Evolutionary conservation across 2,888 invertebrate genomes (phyloP).

Genomic region (Synergus laeviventris): DNA sequence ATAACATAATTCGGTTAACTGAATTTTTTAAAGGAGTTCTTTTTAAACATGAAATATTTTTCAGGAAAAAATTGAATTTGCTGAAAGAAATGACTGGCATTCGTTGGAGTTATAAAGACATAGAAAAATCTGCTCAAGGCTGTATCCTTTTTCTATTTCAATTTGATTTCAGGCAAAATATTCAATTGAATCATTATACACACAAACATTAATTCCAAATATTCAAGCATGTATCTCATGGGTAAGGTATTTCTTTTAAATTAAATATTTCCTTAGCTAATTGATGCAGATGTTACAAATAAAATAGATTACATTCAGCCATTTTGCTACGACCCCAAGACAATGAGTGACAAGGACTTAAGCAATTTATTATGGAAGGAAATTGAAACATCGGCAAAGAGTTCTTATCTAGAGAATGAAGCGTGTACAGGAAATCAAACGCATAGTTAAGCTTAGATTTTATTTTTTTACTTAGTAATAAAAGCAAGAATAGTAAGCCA

Average conservation of each 20-base stretch:
- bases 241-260: no score
- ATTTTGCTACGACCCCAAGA: slow-evolving; percentile 2
- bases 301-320: slow-evolving; percentile 13
- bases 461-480: background rate
- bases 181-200: no score
- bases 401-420: background rate
- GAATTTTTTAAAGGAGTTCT: background rate
- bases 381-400: background rate
- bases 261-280: background rate
- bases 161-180: background rate
- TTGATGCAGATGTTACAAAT: slow-evolving; percentile 5
- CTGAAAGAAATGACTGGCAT: slow-evolving; percentile 25
- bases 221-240: no score
- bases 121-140: background rate
- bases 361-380: slow-evolving; percentile 29
- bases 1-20: background rate
- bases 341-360: background rate
- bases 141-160: slow-evolving; percentile 32
- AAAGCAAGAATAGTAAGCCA: background rate
- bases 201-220: no score
- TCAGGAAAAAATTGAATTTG: slow-evolving; percentile 20
- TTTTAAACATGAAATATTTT: background rate
- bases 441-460: background rate
- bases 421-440: background rate
- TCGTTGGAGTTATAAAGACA: slow-evolving; percentile 15